These are phyloP conservation scores for Distichodus sexfasciatus DNA, from an alignment of 2,797 vertebrate species.

Conservation along the genomic window DNA sequence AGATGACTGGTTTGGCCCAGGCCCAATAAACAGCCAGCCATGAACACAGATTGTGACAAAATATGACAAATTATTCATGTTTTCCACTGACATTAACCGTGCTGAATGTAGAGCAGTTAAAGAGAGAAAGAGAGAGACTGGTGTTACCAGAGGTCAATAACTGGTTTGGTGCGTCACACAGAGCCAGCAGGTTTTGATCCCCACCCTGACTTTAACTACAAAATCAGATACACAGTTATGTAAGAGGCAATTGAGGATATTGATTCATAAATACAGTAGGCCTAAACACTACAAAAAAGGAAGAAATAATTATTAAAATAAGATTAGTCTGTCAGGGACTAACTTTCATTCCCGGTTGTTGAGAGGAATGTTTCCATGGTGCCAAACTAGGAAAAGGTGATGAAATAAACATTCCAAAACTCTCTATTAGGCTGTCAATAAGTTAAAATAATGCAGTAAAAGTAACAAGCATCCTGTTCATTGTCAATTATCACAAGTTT, in stretches of 20 bases:
- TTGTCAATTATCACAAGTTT: too few species aligned
- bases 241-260: neutral
- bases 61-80: constrained; percentile 8
- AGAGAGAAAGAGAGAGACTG: neutral
- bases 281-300: neutral
- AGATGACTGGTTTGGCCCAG: constrained; percentile 4
- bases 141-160: neutral
- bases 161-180: neutral
- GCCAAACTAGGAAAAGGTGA: neutral
- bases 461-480: too few species aligned
- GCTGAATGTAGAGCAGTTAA: neutral
- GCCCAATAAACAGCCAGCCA: neutral
- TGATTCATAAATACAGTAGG: neutral
- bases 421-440: too few species aligned
- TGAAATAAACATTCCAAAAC: neutral
- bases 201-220: neutral
- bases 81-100: neutral
- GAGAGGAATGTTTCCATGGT: neutral
- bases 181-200: constrained; percentile 2
- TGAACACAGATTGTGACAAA: constrained; percentile 1
- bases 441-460: too few species aligned
- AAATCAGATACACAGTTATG: constrained; percentile 1
- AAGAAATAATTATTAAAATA: neutral
- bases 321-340: neutral
- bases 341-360: neutral